Evolutionary conservation across 30 jellyfish, hydroid and myxozoan species (phyloP).

Genomic region (Sanderia malayensis): DNA sequence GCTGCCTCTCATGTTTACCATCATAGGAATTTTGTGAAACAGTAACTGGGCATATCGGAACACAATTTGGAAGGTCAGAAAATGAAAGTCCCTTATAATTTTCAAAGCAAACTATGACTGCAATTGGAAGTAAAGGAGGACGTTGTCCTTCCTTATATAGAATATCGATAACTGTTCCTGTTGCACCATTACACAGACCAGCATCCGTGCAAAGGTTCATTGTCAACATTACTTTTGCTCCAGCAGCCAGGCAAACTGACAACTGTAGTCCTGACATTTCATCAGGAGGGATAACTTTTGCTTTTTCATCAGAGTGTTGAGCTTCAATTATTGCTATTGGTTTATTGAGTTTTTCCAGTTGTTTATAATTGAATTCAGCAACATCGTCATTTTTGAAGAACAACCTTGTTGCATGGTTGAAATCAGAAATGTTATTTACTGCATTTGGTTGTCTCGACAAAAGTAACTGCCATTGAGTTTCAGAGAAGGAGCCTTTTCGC

Average conservation of each 20-base stretch:
- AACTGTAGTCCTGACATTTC: conserved; percentile 2
- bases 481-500: no score
- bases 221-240: conserved; percentile 39
- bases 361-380: no score
- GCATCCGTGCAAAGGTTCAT: no score
- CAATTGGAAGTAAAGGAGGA: conserved; percentile 34
- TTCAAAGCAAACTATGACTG: conserved; percentile 31
- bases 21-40: not conserved
- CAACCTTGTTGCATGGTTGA: no score
- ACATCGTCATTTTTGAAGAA: no score
- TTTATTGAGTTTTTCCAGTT: no score
- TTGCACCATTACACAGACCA: no score
- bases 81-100: conserved; percentile 17
- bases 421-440: no score
- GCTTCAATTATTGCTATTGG: not conserved
- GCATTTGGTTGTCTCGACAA: no score
- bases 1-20: conserved; percentile 4
- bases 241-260: conserved; percentile 17
- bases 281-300: not conserved
- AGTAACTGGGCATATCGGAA: conserved; percentile 21
- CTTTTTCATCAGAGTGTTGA: not conserved
- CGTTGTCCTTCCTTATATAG: conserved; percentile 11
- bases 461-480: no score
- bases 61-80: not conserved
- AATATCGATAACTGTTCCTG: conserved; percentile 16